These are phyloP conservation scores for Tautogolabrus adspersus DNA, from an alignment of 2,113 vertebrate species.

Conservation along the genomic window DNA sequence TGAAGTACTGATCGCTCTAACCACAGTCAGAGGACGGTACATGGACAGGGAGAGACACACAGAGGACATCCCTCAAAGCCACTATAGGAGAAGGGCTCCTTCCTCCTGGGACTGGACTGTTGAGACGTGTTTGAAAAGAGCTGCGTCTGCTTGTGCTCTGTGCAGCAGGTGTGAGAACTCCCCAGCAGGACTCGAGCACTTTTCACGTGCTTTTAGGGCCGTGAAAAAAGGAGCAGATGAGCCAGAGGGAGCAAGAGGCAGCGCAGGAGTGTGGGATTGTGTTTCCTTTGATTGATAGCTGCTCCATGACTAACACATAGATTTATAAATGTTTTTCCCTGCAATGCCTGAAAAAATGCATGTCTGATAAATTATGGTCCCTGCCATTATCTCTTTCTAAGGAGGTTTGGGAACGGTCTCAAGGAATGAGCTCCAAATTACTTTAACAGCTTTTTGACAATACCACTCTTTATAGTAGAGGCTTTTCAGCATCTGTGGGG, in stretches of 20 bases:
- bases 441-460: constrained; percentile 46
- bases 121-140: constrained; percentile 75
- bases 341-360: constrained; percentile 73
- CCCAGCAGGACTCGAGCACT: constrained; percentile 68
- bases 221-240: constrained; percentile 77
- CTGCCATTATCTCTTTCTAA: constrained; percentile 18
- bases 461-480: constrained; percentile 15
- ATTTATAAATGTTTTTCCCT: constrained; percentile 77
- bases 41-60: neutral
- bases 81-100: constrained; percentile 75
- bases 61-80: constrained; percentile 79
- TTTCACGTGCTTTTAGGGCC: constrained; percentile 79
- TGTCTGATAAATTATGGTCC: constrained; percentile 69
- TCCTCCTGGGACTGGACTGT: constrained; percentile 73
- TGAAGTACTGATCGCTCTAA: constrained; percentile 49
- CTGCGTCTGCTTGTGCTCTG: constrained; percentile 65
- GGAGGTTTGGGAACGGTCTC: constrained; percentile 38
- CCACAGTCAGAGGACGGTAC: constrained; percentile 34
- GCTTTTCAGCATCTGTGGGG: neutral
- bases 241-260: constrained; percentile 59
- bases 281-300: constrained; percentile 77
- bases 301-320: constrained; percentile 73
- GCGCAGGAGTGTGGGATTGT: constrained; percentile 66
- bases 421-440: constrained; percentile 39
- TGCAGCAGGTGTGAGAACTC: constrained; percentile 85